These are phyloP conservation scores for Plusia festucae DNA, from an alignment of 2,888 invertebrate species.

Conservation along the genomic window DNA sequence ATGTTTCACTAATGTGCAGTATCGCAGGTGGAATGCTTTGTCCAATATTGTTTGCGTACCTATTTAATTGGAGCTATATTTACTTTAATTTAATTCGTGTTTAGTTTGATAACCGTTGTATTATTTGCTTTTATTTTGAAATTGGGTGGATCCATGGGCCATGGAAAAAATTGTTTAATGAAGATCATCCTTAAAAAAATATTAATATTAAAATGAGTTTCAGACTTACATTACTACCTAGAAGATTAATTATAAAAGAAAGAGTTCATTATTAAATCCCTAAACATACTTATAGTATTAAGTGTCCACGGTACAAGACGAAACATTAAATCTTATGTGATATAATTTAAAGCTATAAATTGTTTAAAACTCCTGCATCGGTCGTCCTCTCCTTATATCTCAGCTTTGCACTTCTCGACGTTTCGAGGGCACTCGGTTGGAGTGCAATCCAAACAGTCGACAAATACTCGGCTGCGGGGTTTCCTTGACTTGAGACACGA, in stretches of 20 bases:
- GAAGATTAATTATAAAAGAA: no score
- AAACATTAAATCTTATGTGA: constrained; percentile 2
- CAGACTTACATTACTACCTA: no score
- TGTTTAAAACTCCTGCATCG: constrained; percentile 26
- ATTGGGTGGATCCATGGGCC: neutral
- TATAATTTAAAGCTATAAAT: constrained; percentile 30
- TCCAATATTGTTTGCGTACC: constrained; percentile 34
- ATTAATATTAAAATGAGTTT: no score
- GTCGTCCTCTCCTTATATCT: constrained; percentile 41
- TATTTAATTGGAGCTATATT: constrained; percentile 48
- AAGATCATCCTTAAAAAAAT: no score
- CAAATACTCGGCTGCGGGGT: constrained; percentile 59
- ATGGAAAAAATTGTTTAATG: no score
- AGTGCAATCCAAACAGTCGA: constrained; percentile 63
- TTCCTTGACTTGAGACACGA: constrained; percentile 44
- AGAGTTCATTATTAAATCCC: neutral
- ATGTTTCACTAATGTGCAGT: constrained; percentile 31
- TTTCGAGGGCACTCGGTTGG: constrained; percentile 54
- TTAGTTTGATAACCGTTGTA: neutral
- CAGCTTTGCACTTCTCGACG: constrained; percentile 57
- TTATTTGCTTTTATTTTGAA: neutral
- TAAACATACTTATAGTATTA: neutral
- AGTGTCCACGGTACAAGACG: neutral
- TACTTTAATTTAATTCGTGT: constrained; percentile 31
- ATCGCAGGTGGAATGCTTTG: constrained; percentile 32